Base-by-base conservation (phyloP, 2,888 invertebrate genomes). In the Amphiduros pacificus region DNA sequence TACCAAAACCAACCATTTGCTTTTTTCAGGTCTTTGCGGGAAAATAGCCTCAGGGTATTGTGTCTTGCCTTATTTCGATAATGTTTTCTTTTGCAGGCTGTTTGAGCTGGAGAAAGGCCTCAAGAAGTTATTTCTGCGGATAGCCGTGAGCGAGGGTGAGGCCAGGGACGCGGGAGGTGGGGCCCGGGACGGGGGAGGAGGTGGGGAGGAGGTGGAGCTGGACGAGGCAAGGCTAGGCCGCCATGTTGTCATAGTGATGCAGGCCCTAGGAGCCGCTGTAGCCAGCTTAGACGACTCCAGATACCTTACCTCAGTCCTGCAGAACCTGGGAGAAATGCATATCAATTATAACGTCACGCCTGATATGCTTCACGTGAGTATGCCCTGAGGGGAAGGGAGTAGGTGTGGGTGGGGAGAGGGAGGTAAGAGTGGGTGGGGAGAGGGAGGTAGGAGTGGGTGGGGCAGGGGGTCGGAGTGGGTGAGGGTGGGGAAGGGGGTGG, bases 241-340 rank as follows among this genome's bases (percentile, higher is more conserved):
- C 20, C 58, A 58, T 28, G 58, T 20, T 26, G 17, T 20, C 6
- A n/a, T 51, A 17, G 51, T 58, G 32, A 58, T 58, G 58, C 48
- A 58, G 50, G 50, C 58, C 2, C 50, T 58, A 9, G 58, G 58
- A 31, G 58, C 58, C 3, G 58, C 58, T 58, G 54, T 54, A 26
- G 54, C 28, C 26, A 54, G 58, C 31, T 27, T 58, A 20, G 58
- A 58, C n/a, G 58, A 58, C 22, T 20, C 51, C 2, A 20, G 31
- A 11, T 32, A 50, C 24, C 50, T 58, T 3, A 51, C 11, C 9
- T 14, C 24, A 14, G 28, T 58, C 3, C 50, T 58, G 27, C 36
- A 50, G 28, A 40, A 14, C 11, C 27, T 58, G 27, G 58, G 58
- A 5, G 22, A 58, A 11, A 51, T 40, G 17, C 58, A 58, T 36